These are phyloP conservation scores for Phragmatobia fuliginosa DNA, from an alignment of 2,888 invertebrate genomes.

Conservation along the genomic window DNA sequence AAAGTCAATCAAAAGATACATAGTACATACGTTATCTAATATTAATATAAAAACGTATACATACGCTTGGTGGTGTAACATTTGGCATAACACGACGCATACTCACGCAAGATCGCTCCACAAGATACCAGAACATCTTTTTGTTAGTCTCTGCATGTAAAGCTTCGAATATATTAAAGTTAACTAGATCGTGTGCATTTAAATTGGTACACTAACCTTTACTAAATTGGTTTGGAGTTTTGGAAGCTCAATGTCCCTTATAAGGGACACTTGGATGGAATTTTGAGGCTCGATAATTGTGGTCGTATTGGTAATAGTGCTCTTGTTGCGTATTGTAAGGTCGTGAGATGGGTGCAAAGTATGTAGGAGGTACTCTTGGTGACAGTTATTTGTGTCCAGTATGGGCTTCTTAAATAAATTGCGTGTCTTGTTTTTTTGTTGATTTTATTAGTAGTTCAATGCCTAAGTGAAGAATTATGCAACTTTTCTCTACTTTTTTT, in stretches of 20 bases:
- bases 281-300: background rate
- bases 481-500: too few relatives aligned
- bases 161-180: slow-evolving; percentile 19
- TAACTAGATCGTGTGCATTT: slow-evolving; percentile 11
- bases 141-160: slow-evolving; percentile 30
- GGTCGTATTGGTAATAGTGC: background rate
- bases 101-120: slow-evolving; percentile 48
- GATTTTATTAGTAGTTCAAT: background rate
- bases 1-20: background rate
- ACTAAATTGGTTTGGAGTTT: background rate
- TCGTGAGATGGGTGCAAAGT: background rate
- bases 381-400: too few relatives aligned
- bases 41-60: slow-evolving; percentile 6
- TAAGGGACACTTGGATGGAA: background rate
- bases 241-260: background rate
- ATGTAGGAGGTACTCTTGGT: too few relatives aligned
- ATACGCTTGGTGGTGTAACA: slow-evolving; percentile 17
- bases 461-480: background rate
- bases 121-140: slow-evolving; percentile 46
- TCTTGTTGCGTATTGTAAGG: background rate
- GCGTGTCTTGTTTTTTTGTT: too few relatives aligned
- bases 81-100: slow-evolving; percentile 41
- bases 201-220: slow-evolving; percentile 18
- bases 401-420: too few relatives aligned
- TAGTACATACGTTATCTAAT: background rate